A percentile compares a stretch with the other conserved stretches of the same genome.
Conservation (phyloP, 2,113 vertebrate genomes). For the Vicugna pacos region DNA sequence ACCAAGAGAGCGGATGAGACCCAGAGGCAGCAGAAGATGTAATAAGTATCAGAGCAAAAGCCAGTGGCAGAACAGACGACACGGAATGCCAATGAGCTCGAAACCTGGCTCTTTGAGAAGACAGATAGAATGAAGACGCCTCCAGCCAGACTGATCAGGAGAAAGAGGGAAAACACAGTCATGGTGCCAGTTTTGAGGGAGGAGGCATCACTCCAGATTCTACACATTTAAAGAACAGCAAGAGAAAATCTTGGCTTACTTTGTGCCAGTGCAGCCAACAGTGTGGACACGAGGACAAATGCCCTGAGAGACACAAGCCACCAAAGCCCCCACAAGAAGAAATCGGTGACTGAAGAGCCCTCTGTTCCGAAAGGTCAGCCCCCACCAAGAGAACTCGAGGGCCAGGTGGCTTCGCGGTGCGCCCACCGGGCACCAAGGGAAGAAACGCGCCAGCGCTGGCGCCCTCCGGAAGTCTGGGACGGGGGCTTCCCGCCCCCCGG, state of each 20-base stretch:
- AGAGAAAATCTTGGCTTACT: rapidly evolving
- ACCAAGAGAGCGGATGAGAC: neutral
- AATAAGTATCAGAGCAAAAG: neutral
- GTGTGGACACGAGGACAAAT: rapidly evolving
- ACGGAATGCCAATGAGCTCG: rapidly evolving
- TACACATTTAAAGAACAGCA: rapidly evolving
- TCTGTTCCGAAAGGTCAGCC: neutral
- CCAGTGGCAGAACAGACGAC: neutral
- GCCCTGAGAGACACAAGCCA: neutral
- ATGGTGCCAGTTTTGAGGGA: neutral
- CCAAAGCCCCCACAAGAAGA: neutral
- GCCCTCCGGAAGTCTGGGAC: neutral
- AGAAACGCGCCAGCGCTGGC: rapidly evolving
- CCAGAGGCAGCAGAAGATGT: neutral
- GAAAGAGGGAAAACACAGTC: neutral
- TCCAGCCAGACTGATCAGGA: neutral
- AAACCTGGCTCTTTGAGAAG: neutral
- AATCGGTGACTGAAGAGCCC: neutral
- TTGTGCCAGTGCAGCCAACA: neutral
- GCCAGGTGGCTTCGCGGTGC: neutral
- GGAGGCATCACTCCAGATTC: rapidly evolving
- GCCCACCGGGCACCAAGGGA: rapidly evolving
- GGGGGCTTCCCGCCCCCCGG: rapidly evolving
- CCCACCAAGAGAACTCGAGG: neutral
- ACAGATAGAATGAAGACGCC: rapidly evolving